Percentiles rank a stretch among this genome's conserved stretches.
phyloP scores from a whole-genome alignment of 1,140 invertebrate species.

The Theocolax elegans region DNA sequence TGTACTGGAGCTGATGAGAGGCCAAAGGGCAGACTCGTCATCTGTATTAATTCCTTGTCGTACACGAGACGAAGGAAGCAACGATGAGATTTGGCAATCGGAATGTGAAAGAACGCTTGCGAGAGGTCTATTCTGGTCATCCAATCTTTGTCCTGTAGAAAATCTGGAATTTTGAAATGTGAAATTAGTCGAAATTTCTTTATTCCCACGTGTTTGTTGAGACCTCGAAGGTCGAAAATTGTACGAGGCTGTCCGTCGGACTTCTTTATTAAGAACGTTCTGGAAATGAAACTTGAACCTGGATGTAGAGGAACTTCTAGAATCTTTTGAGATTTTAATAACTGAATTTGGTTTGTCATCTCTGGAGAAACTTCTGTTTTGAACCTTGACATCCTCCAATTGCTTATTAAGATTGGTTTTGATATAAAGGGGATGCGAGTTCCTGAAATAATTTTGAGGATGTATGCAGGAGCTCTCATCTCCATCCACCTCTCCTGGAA shows the following conservation, averaged over 20 bases:
- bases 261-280: conserved; percentile 52
- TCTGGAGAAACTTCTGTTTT: conserved; percentile 22
- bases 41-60: too few relatives aligned
- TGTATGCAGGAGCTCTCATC: neutral
- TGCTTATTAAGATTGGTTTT: neutral
- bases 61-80: conserved; percentile 48
- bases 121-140: conserved; percentile 52
- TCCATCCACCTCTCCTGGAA: neutral
- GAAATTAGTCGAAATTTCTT: conserved; percentile 49
- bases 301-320: conserved; percentile 17
- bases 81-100: conserved; percentile 47
- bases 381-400: neutral
- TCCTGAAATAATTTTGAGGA: neutral
- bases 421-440: neutral
- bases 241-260: conserved; percentile 27
- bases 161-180: too few relatives aligned
- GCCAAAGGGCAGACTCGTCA: too few relatives aligned
- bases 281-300: conserved; percentile 50
- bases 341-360: conserved; percentile 45
- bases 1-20: conserved; percentile 54
- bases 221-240: conserved; percentile 51
- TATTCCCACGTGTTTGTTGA: conserved; percentile 48
- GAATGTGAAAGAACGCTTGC: conserved; percentile 54
- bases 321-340: conserved; percentile 33
- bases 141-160: conserved; percentile 52